A percentile compares a stretch with the other conserved stretches of the same genome.
Conservation (phyloP, 2,797 vertebrate species). For the Phataginus tricuspis region DNA sequence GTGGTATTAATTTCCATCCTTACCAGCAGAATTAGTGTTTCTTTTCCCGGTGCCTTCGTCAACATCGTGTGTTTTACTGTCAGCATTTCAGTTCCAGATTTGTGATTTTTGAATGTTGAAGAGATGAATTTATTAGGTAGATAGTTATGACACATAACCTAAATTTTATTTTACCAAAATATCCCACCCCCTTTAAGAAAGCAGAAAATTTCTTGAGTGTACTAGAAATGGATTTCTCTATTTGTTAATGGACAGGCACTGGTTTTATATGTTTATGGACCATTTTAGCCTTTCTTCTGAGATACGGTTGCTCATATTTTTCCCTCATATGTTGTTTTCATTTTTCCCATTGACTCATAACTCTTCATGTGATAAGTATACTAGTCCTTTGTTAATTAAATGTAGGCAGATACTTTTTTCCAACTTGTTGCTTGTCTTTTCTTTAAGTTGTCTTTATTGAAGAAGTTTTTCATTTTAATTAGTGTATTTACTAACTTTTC, state of each 20-base stretch:
- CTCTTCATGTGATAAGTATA: neutral
- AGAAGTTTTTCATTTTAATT: neutral
- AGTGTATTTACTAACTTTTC: neutral
- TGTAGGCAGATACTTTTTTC: neutral
- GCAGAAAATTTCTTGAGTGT: neutral
- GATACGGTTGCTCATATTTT: neutral
- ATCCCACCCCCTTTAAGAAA: neutral
- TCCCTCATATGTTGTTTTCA: neutral
- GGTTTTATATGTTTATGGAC: neutral
- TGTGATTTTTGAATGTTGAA: neutral
- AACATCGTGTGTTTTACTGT: neutral
- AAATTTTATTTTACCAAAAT: neutral
- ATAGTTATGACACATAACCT: neutral
- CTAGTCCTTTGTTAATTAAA: neutral
- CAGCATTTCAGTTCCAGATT: neutral
- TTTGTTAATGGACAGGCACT: neutral
- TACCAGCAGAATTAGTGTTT: neutral
- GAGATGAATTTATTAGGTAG: neutral
- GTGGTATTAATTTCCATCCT: neutral
- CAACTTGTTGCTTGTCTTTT: neutral
- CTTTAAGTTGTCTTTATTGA: neutral
- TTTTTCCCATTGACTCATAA: neutral
- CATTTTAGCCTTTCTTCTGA: constrained; percentile 4
- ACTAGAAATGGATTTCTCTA: neutral
- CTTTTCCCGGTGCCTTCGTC: neutral